Percentiles rank a stretch among this genome's conserved stretches.
Conservation (phyloP, 2,113 vertebrate genomes). For the Antidorcas marsupialis region DNA sequence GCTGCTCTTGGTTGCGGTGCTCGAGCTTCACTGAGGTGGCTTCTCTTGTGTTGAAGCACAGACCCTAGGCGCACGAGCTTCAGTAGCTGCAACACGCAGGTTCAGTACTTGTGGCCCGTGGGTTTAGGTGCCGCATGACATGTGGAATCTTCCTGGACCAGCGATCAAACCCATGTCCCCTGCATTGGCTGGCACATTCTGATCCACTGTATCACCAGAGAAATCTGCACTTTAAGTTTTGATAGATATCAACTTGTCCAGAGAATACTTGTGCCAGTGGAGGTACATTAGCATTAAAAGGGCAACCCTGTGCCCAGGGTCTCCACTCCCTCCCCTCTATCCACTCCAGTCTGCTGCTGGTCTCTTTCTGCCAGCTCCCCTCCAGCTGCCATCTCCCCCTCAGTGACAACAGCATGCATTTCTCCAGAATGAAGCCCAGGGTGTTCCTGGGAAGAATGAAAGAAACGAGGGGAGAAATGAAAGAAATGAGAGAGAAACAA, state of each 20-base stretch:
- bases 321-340: accelerated
- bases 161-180: neutral
- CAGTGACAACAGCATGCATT: no score
- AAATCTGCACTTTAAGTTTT: neutral
- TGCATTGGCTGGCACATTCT: neutral
- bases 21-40: neutral
- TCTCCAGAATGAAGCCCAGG: neutral
- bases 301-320: neutral
- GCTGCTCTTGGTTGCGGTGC: neutral
- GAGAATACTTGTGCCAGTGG: neutral
- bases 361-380: neutral
- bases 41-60: neutral
- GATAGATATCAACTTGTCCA: neutral
- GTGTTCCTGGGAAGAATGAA: neutral
- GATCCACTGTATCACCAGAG: neutral
- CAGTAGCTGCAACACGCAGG: neutral
- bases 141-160: neutral
- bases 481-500: neutral
- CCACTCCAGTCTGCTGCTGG: neutral
- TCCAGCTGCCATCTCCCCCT: neutral
- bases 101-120: neutral
- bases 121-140: neutral
- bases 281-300: neutral
- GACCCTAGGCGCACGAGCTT: neutral
- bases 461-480: neutral